phyloP scores from a whole-genome alignment of 2,888 invertebrate genomes.

The Steromphala cineraria region DNA sequence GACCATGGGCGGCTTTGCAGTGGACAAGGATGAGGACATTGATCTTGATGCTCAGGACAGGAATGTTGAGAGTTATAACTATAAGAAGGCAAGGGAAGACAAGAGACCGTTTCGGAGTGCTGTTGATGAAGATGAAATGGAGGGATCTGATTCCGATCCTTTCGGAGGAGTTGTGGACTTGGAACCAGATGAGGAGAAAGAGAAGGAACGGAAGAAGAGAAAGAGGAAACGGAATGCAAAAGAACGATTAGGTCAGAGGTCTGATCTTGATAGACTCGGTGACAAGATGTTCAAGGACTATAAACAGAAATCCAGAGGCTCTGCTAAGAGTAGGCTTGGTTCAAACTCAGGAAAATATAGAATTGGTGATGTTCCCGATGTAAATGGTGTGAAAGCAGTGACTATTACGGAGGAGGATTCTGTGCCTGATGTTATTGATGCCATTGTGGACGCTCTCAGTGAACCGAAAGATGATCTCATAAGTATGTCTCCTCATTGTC shows the following conservation, averaged over 20 bases:
- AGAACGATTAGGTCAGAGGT: constrained; percentile 29
- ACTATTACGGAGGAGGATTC: constrained; percentile 43
- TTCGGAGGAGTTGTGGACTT: constrained; percentile 45
- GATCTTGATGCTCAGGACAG: constrained; percentile 37
- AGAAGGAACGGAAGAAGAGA: constrained; percentile 14
- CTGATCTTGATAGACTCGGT: not conserved
- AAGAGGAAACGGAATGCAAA: constrained; percentile 39
- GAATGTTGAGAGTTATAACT: constrained; percentile 63
- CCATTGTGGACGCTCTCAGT: constrained; percentile 47
- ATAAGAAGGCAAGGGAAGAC: constrained; percentile 50
- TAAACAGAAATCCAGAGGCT: not conserved
- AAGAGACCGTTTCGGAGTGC: constrained; percentile 35
- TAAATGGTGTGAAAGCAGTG: constrained; percentile 25
- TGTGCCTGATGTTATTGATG: constrained; percentile 38
- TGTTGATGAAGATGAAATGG: constrained; percentile 18
- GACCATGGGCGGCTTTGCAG: constrained; percentile 86
- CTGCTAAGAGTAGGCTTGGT: constrained; percentile 42
- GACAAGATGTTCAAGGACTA: not conserved
- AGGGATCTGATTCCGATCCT: constrained; percentile 37
- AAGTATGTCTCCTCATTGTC: constrained; percentile 43
- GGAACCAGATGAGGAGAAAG: constrained; percentile 29
- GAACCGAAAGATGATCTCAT: constrained; percentile 58
- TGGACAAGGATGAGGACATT: constrained; percentile 79
- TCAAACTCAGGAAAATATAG: constrained; percentile 22
- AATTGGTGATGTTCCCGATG: constrained; percentile 17